A percentile compares a stretch with the other conserved stretches of the same genome.
Conservation (phyloP, 2,113 vertebrate species). For the Egretta garzetta region DNA sequence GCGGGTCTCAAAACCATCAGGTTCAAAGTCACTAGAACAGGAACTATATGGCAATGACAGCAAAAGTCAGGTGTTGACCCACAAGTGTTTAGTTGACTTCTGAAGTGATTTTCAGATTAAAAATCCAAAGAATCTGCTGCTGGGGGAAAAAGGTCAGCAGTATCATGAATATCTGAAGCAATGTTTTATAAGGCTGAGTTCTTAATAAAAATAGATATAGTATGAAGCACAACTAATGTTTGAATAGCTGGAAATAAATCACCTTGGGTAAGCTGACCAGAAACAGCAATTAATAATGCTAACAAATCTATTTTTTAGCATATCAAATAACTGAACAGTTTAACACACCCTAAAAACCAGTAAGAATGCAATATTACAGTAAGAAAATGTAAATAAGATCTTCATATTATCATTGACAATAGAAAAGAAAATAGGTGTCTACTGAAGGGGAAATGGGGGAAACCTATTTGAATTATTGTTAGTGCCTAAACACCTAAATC, state of each 20-base stretch:
- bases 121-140: background rate
- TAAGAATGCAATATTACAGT: background rate
- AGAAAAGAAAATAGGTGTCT: background rate
- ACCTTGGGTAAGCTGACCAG: background rate
- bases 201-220: background rate
- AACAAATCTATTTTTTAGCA: background rate
- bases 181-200: background rate
- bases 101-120: slow-evolving; percentile 11
- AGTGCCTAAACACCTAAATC: background rate
- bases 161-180: background rate
- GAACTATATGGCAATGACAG: background rate
- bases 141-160: background rate
- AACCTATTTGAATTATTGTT: background rate
- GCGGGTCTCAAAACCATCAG: background rate
- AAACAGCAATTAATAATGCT: background rate
- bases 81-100: background rate
- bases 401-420: background rate
- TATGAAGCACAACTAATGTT: background rate
- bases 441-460: background rate
- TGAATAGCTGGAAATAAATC: background rate
- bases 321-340: background rate
- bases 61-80: background rate
- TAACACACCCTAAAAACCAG: background rate
- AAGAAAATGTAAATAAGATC: background rate
- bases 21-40: background rate